These are phyloP conservation scores for Galaxea fascicularis DNA, from an alignment of 92 coral and sea anemone species.

Conservation along the genomic window DNA sequence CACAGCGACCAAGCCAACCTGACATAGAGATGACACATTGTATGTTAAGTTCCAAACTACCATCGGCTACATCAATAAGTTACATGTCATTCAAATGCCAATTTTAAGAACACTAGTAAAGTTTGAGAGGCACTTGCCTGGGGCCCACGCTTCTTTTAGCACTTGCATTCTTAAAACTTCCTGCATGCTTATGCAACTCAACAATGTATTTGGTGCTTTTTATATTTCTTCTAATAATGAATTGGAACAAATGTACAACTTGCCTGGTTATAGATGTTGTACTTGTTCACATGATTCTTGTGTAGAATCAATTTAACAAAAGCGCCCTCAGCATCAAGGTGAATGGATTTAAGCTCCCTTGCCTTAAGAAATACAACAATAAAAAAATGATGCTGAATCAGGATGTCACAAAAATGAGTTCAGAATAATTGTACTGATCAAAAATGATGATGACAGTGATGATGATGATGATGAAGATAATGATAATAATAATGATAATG, in stretches of 20 bases:
- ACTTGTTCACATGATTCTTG: conserved; percentile 97
- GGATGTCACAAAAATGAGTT: too few species aligned
- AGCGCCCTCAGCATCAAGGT: conserved; percentile 94
- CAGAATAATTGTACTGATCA: too few species aligned
- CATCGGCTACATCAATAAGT: too few species aligned
- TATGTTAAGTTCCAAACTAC: neutral
- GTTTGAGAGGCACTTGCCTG: too few species aligned
- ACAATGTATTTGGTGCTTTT: too few species aligned
- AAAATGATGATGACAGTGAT: neutral
- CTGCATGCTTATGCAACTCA: too few species aligned
- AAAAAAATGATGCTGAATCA: neutral
- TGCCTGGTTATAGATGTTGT: conserved; percentile 97
- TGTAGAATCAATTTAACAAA: conserved; percentile 89
- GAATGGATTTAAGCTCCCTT: conserved; percentile 94
- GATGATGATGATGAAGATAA: neutral
- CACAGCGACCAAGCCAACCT: conserved; percentile 93
- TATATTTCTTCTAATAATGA: too few species aligned
- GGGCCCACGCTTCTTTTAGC: too few species aligned
- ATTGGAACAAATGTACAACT: neutral
- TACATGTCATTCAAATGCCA: too few species aligned
- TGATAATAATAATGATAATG: neutral
- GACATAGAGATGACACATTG: neutral
- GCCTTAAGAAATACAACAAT: conserved; percentile 58
- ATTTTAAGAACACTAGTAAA: too few species aligned
- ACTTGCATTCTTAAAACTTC: too few species aligned